Evolutionary conservation across 2,888 invertebrate species (phyloP), one percentile per base, ranked within the genome.

Genomic region (Tholera decimalis): DNA sequence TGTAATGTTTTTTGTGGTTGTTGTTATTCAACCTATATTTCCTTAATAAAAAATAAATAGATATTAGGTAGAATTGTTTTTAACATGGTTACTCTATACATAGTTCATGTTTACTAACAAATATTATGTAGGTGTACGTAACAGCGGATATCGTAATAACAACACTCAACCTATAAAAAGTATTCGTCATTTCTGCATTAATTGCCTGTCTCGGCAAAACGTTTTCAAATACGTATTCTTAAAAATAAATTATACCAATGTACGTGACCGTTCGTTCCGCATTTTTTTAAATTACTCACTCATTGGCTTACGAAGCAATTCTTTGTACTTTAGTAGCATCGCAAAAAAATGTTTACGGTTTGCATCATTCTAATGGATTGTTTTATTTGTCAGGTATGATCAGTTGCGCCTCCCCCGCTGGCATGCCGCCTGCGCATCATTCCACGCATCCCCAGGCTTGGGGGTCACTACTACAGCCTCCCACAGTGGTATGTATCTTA

Each of bases 321-420:
- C 59, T 62, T 62, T 43, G 49, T 54, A 72, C 65, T 55, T 60
- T 58, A 59, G 55, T 57, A 70, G 77, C 59, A n/a, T 68, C 58
- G 79, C 80, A 73, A 76, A 78, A 67, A 41, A 60, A 22, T 35
- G 24, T 1, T 0, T 1, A 9, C 3, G 11, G 13, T 24, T 35
- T 60, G 37, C 18, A 47, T 58, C n/a, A 53, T 41, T 64, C 6
- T 63, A 49, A 55, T 58, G 33, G 18, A 11, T 46, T 58, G 58
- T 30, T 73, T 78, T 78, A 73, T 80, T 74, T n/a, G 53, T 18
- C 84, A 94, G 94, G 87, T 82, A 95, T 95, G 95, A 86, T 95
- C 79, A 94, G 93, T 71, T 95, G 95, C 79, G 94, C 94, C 8
- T 85, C 93, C 67, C 92, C 94, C 85, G 92, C 94, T 84, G 93